phyloP scores from a whole-genome alignment of 2,113 vertebrate genomes.

The Verasper variegatus region DNA sequence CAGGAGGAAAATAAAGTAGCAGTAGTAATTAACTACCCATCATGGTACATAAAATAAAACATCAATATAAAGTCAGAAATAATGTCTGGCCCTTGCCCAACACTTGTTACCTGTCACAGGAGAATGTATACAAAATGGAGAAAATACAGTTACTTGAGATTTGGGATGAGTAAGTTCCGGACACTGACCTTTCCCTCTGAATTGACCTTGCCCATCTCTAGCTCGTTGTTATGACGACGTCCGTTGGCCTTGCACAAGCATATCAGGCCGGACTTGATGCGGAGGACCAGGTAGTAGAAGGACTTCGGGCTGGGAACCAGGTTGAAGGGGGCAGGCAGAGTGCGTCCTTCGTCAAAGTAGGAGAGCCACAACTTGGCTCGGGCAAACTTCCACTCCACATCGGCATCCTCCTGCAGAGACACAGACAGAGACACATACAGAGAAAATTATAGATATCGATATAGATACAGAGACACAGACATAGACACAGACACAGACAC shows the following conservation, averaged over 20 bases:
- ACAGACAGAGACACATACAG: neutral
- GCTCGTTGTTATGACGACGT: conserved; percentile 89
- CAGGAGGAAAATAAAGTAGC: neutral
- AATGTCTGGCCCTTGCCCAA: too few relatives aligned
- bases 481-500: neutral
- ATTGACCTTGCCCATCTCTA: conserved; percentile 97
- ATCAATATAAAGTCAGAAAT: too few relatives aligned
- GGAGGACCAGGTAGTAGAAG: conserved; percentile 95
- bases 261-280: conserved; percentile 92
- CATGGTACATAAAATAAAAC: too few relatives aligned
- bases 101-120: too few relatives aligned
- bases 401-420: conserved; percentile 90
- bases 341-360: conserved; percentile 97
- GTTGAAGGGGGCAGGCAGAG: conserved; percentile 95
- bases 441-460: too few relatives aligned
- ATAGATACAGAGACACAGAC: too few relatives aligned
- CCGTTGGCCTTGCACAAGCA: conserved; percentile 92
- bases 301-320: conserved; percentile 98
- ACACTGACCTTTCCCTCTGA: conserved; percentile 87
- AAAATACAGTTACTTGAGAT: neutral
- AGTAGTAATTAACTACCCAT: too few relatives aligned
- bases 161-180: neutral
- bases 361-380: conserved; percentile 97
- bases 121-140: neutral
- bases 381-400: conserved; percentile 98